Base-by-base conservation (phyloP, 2,797 vertebrate genomes). In the Tamandua tetradactyla region DNA sequence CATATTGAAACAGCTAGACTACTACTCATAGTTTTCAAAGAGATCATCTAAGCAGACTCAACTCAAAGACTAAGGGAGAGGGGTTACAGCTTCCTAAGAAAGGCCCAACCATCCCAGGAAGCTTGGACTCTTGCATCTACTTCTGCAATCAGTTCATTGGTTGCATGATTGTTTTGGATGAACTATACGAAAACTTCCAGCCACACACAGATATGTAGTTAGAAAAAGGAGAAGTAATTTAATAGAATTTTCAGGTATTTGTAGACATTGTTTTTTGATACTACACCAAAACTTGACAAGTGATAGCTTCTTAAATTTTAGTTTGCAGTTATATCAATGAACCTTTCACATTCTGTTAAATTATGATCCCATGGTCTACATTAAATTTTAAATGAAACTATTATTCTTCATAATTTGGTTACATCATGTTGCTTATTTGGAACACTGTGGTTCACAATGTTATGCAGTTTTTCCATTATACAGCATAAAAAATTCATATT, bases 41-140 rank as follows among this genome's bases (percentile, higher is more conserved):
- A 32, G 7, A 32, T 69, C n/a, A 14, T 6, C 64, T 22, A 13
- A 18, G 44, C 0, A 11, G 59, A 44, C 55, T n/a, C 44, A 35
- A 20, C 44, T 22, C 14, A 10, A 64, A 42, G 89, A 30, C 69
- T 47, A 17, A 35, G 17, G 23, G 79, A 47, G 72, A 47, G 44
- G 18, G 5, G 5, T 2, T 0, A 14, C 35, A 13, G 44, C 15
- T 42, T 59, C 13, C 1, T 3, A 13, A 49, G 27, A 27, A 47
- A 75, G 59, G n/a, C 9, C 9, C 11, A 32, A 6, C 35, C 69
- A 49, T 18, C 40, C 64, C n/a, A 9, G 27, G 23, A 9, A 0
- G 30, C 17, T 3, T 7, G 11, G 13, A n/a, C 25, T n/a, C n/a
- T 37, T 17, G 9, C 10, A 11, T 4, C 62, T 32, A 55, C 3